Evolutionary conservation across 2,888 invertebrate genomes (phyloP).

Genomic region (Frankliniella fusca): DNA sequence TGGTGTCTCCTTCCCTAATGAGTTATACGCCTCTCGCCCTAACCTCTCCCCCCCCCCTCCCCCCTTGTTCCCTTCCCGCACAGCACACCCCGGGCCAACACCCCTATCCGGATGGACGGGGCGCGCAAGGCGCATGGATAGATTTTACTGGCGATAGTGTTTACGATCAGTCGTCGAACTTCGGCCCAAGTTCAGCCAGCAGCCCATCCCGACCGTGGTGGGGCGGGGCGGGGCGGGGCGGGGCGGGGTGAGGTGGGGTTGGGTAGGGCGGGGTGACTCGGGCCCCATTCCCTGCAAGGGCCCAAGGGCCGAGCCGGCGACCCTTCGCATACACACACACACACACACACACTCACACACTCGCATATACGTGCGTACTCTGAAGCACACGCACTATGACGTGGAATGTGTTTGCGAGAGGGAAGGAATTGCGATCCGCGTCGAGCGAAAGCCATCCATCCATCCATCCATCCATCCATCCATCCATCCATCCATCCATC

Average conservation of each 20-base stretch:
- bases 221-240: not conserved
- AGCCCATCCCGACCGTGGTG: not conserved
- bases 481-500: too few relatives aligned
- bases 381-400: not conserved
- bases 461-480: too few relatives aligned
- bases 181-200: slow-evolving; percentile 8
- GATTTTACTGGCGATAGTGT: slow-evolving; percentile 24
- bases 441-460: too few relatives aligned
- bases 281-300: too few relatives aligned
- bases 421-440: too few relatives aligned
- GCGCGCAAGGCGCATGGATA: not conserved
- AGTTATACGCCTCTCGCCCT: too few relatives aligned
- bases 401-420: too few relatives aligned
- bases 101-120: not conserved
- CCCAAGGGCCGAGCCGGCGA: not conserved
- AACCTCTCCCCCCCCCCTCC: not conserved
- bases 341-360: not conserved
- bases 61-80: not conserved
- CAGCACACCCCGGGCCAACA: not conserved
- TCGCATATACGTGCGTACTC: not conserved
- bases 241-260: too few relatives aligned
- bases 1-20: not conserved
- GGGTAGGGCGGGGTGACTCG: too few relatives aligned
- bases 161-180: slow-evolving; percentile 17
- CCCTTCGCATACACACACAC: not conserved